Evolutionary conservation across 2,888 invertebrate genomes (phyloP).

Genomic region (Melanophora roralis): DNA sequence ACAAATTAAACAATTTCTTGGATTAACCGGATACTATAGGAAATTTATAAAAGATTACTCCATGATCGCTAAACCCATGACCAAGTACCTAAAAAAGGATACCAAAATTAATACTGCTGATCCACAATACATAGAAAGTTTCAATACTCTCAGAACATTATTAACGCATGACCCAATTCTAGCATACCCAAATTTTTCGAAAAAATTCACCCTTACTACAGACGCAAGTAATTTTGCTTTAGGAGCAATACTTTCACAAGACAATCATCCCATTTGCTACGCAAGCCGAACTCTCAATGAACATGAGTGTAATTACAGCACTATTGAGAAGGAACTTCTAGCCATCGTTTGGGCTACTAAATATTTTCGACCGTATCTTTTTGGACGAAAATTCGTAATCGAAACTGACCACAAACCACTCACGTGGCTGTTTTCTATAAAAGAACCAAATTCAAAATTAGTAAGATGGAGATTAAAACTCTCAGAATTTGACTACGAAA

Average conservation of each 20-base stretch:
- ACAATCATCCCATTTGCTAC: conserved; percentile 36
- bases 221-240: conserved; percentile 14
- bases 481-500: conserved; percentile 51
- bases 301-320: conserved; percentile 46
- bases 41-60: conserved; percentile 58
- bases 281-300: conserved; percentile 45
- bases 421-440: conserved; percentile 45
- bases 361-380: conserved; percentile 44
- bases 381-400: conserved; percentile 31
- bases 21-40: conserved; percentile 58
- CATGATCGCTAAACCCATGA: conserved; percentile 46
- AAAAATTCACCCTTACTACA: conserved; percentile 50
- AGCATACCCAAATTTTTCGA: conserved; percentile 56
- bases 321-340: conserved; percentile 37
- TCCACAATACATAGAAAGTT: conserved; percentile 33
- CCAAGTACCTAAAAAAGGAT: conserved; percentile 34
- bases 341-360: conserved; percentile 39
- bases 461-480: conserved; percentile 46
- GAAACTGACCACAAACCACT: conserved; percentile 41
- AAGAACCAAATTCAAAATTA: conserved; percentile 51
- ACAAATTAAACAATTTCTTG: conserved; percentile 59
- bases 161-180: conserved; percentile 54
- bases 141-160: conserved; percentile 39
- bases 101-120: conserved; percentile 14
- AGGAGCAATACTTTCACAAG: conserved; percentile 39